Conservation (phyloP, 2,888 invertebrate species). For the Venusia cambrica region DNA sequence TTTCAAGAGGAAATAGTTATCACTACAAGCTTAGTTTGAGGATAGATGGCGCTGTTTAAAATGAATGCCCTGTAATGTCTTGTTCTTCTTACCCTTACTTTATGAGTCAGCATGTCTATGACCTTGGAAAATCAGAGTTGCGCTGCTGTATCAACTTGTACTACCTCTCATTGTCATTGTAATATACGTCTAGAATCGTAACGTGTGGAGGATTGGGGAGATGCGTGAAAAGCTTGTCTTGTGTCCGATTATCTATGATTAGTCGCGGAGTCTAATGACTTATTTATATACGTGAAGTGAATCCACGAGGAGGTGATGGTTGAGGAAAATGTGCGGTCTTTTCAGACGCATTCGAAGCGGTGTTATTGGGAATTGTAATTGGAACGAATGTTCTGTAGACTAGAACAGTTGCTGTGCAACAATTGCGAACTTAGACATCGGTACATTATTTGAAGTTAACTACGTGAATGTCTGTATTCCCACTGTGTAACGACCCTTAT, state of each 20-base stretch:
- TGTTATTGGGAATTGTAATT: conserved; percentile 6
- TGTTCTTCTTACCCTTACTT: too few relatives aligned
- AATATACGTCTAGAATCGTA: conserved; percentile 45
- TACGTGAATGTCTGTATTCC: too few relatives aligned
- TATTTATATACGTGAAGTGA: conserved; percentile 29
- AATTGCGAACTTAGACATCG: too few relatives aligned
- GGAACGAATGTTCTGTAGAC: conserved; percentile 1
- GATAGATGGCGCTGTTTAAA: too few relatives aligned
- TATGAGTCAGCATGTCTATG: conserved; percentile 6
- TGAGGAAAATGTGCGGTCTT: conserved; percentile 13
- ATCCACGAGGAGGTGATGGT: conserved; percentile 19
- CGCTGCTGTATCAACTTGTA: conserved; percentile 4
- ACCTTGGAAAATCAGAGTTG: background rate
- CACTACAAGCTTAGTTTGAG: too few relatives aligned
- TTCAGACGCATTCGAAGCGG: conserved; percentile 5
- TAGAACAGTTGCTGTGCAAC: too few relatives aligned
- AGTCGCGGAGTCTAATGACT: conserved; percentile 36
- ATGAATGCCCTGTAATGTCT: too few relatives aligned
- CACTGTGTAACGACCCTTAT: too few relatives aligned
- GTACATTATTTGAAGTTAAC: too few relatives aligned
- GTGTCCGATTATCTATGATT: conserved; percentile 40
- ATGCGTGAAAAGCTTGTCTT: conserved; percentile 53
- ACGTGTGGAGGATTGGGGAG: conserved; percentile 37
- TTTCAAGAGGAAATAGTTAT: too few relatives aligned
- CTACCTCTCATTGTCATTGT: conserved; percentile 51